phyloP scores from a whole-genome alignment of 2,113 vertebrate genomes.

The Orthonyx spaldingii region DNA sequence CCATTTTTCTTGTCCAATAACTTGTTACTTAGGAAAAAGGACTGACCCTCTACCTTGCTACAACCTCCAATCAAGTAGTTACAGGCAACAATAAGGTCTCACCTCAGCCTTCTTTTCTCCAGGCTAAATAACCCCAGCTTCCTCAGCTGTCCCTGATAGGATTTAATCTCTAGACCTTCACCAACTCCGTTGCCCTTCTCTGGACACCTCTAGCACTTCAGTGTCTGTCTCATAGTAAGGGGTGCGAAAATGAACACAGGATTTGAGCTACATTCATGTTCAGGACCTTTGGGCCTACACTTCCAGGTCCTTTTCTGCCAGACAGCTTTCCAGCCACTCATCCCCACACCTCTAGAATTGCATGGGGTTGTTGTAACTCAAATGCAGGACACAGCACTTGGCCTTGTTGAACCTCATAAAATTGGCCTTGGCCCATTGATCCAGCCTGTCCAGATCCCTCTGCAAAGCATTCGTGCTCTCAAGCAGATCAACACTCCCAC shows the following conservation, averaged over 20 bases:
- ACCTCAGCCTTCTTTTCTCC: not conserved
- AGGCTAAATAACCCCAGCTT: not conserved
- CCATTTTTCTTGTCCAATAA: not conserved
- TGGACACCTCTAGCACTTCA: not conserved
- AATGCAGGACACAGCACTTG: not conserved
- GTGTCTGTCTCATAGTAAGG: not conserved
- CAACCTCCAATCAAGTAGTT: not conserved
- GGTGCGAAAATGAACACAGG: not conserved
- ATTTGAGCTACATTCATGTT: not conserved
- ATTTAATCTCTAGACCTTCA: not conserved
- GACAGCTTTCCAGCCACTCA: not conserved
- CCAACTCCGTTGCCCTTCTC: not conserved
- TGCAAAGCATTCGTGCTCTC: not conserved
- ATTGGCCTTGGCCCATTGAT: not conserved
- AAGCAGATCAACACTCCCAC: not conserved
- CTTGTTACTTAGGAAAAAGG: not conserved
- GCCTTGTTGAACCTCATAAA: not conserved
- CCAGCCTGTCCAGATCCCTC: not conserved
- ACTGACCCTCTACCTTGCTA: not conserved
- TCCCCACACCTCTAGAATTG: not conserved
- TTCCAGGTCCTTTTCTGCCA: not conserved
- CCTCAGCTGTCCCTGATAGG: not conserved
- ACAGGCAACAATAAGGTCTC: not conserved
- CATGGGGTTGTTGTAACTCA: not conserved
- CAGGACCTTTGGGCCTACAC: not conserved